Evolutionary conservation across 2,797 vertebrate species (phyloP), one percentile per base, ranked within the genome.

Genomic region (Delichon dasypus): DNA sequence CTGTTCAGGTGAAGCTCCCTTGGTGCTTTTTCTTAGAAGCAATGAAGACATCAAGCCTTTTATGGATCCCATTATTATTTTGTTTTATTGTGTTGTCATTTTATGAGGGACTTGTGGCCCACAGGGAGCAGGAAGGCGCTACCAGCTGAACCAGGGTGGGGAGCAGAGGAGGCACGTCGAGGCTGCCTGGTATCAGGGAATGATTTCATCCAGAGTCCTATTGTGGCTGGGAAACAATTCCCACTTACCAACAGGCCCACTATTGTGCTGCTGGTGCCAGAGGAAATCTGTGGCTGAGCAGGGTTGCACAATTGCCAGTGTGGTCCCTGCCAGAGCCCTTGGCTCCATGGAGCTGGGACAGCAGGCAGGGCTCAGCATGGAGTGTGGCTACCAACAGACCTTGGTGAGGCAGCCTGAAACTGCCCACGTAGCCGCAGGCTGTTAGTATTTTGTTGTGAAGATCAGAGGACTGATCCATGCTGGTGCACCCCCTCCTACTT

Each of bases 21-120:
- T 85, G 89, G 47, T n/a, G 34, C 36, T 38, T 89, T 85, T 78
- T 51, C 83, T 55, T 38, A 50, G 77, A 36, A 81, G 38, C 16
- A 11, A 79, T 93, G 95, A 82, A 90, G 86, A 89, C 67, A 90
- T 93, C 67, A 57, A 89, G 87, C 55, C 75, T 79, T 95, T 65
- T 60, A 85, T 62, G 90, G 71, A 44, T 89, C 82, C 53, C 74
- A 87, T 79, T 88, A 80, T 89, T 92, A 76, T 84, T 65, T 60
- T 73, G 27, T 40, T 90, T 92, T 92, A 81, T 72, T 83, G 70
- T 73, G 54, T 51, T 93, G 72, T 30, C 3, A 1, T 36, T 92
- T 84, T 82, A 54, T 8, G 61, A 88, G 92, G 58, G 51, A 75
- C 78, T 73, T 22, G 18, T 60, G 85, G 51, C 80, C 50, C 23